These are phyloP conservation scores for Drosophila teissieri DNA, from an alignment of 1,140 invertebrate species.

Conservation along the genomic window DNA sequence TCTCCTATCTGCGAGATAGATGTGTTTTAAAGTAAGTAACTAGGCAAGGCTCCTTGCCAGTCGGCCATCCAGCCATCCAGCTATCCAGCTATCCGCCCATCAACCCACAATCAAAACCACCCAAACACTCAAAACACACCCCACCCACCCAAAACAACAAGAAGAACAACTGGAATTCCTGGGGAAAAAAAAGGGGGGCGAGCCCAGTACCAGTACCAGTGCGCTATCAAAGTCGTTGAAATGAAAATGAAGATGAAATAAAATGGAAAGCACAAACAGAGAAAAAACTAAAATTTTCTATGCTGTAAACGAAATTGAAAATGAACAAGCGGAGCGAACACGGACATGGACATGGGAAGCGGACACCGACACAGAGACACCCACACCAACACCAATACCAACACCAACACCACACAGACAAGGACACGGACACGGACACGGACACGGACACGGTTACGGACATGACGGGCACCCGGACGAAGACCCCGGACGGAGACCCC, in stretches of 20 bases:
- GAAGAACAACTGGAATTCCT: too few relatives aligned
- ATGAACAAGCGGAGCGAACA: constrained; percentile 62
- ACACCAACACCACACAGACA: background rate
- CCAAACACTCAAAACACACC: constrained; percentile 8
- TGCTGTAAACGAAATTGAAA: constrained; percentile 69
- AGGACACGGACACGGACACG: constrained; percentile 5
- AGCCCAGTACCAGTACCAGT: constrained; percentile 11
- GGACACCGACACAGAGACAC: constrained; percentile 13
- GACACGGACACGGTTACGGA: constrained; percentile 10
- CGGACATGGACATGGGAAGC: constrained; percentile 41
- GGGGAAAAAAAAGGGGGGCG: background rate
- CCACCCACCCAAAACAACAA: constrained; percentile 17
- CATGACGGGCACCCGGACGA: constrained; percentile 18
- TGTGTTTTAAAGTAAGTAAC: constrained; percentile 55
- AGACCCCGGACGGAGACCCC: constrained; percentile 1
- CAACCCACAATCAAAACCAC: background rate
- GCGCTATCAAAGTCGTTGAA: constrained; percentile 34
- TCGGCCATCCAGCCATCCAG: background rate
- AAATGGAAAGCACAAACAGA: constrained; percentile 55
- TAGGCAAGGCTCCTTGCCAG: constrained; percentile 16
- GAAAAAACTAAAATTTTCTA: constrained; percentile 38
- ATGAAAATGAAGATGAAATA: constrained; percentile 72
- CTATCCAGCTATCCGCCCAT: background rate
- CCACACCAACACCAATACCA: background rate
- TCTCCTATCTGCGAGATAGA: constrained; percentile 35